Percentiles rank a stretch among this genome's conserved stretches.
Evolutionary conservation across 2,113 vertebrate species (phyloP).

Genomic region (Corythornis madagascariensis): DNA sequence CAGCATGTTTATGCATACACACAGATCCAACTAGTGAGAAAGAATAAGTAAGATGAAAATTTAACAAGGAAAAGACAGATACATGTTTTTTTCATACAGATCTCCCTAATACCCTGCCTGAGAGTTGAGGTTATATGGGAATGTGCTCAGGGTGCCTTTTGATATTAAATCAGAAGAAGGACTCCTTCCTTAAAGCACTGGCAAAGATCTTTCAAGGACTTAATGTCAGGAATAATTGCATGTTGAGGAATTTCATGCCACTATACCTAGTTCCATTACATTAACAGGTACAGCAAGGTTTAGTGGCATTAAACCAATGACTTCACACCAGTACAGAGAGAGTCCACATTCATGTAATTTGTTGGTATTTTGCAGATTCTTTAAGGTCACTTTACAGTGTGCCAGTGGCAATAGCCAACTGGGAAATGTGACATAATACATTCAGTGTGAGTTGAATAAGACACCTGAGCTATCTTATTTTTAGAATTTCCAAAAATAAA

Average conservation of each 20-base stretch:
- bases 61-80: neutral
- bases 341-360: neutral
- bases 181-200: neutral
- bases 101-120: neutral
- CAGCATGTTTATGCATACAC: neutral
- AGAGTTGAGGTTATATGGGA: neutral
- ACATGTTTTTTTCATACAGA: neutral
- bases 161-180: neutral
- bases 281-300: neutral
- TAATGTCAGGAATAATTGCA: neutral
- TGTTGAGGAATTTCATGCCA: neutral
- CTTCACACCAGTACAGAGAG: neutral
- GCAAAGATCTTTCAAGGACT: neutral
- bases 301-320: neutral
- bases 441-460: neutral
- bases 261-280: neutral
- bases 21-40: neutral
- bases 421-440: neutral
- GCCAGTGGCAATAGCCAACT: neutral
- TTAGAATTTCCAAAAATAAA: neutral
- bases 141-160: neutral
- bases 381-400: neutral
- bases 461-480: neutral
- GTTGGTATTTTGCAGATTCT: neutral
- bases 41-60: neutral